phyloP scores from a whole-genome alignment of 2,113 vertebrate genomes.

The Paramormyrops kingsleyae region DNA sequence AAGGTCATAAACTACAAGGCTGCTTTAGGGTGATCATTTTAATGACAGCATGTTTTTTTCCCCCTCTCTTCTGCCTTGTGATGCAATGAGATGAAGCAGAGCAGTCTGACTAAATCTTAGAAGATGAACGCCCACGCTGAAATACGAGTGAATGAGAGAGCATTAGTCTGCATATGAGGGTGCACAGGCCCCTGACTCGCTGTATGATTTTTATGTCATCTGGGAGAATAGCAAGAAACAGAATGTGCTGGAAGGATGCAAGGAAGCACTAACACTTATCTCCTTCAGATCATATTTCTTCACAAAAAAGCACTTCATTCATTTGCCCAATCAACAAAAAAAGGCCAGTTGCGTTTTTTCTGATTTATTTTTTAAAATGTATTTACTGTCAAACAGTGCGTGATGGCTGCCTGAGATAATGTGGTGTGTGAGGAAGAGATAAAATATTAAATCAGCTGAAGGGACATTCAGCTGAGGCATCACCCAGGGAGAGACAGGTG shows the following conservation, averaged over 20 bases:
- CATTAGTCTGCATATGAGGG: background rate
- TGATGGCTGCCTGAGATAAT: slow-evolving; percentile 6
- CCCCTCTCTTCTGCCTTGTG: background rate
- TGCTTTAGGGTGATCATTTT: slow-evolving; percentile 10
- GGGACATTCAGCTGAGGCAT: background rate
- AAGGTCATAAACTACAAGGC: background rate
- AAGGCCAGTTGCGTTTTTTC: background rate
- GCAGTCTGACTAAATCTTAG: background rate
- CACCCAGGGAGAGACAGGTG: background rate
- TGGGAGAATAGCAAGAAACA: background rate
- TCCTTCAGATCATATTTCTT: slow-evolving; percentile 2
- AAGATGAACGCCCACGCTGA: background rate
- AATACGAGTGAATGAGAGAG: background rate
- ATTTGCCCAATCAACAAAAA: background rate
- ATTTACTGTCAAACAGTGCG: too few relatives aligned
- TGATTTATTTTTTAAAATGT: background rate
- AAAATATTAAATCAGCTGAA: background rate
- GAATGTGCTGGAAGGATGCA: too few relatives aligned
- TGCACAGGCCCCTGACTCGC: background rate
- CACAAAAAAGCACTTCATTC: background rate
- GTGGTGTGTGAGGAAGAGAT: slow-evolving; percentile 5
- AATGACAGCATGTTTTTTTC: background rate
- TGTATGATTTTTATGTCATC: background rate
- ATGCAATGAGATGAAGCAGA: background rate
- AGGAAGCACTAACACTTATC: background rate